These are phyloP conservation scores for Ariopsis seemanni DNA, from an alignment of 2,113 vertebrate species.

Conservation along the genomic window DNA sequence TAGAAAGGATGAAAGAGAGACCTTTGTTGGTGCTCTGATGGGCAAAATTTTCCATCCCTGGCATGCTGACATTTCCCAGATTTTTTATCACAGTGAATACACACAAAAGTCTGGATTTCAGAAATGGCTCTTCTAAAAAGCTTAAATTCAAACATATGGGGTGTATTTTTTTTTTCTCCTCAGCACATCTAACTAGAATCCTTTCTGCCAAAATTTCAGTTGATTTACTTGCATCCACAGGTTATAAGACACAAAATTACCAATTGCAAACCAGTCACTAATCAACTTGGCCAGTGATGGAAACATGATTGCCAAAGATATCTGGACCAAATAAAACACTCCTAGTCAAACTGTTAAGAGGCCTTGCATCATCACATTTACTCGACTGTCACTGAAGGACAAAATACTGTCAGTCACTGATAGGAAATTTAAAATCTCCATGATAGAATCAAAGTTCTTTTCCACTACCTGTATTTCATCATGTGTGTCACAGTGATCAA, in stretches of 20 bases:
- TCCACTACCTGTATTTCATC: not conserved
- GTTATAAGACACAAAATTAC: slow-evolving; percentile 69
- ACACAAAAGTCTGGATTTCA: not conserved
- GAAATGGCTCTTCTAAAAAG: not conserved
- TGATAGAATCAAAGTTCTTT: not conserved
- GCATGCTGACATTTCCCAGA: slow-evolving; percentile 44
- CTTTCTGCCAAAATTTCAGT: slow-evolving; percentile 35
- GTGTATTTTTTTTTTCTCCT: not conserved
- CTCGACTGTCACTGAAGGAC: not conserved
- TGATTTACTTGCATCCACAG: slow-evolving; percentile 69
- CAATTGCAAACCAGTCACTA: slow-evolving; percentile 71
- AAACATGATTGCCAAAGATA: not conserved
- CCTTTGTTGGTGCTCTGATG: slow-evolving; percentile 51
- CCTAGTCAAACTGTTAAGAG: not conserved
- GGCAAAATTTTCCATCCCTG: slow-evolving; percentile 59
- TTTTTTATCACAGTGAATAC: slow-evolving; percentile 54
- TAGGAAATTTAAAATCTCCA: not conserved
- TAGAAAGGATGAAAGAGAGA: slow-evolving; percentile 46
- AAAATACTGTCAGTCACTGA: not conserved
- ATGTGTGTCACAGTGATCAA: not conserved
- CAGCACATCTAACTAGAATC: not conserved
- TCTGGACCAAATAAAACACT: slow-evolving; percentile 63
- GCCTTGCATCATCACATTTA: not conserved
- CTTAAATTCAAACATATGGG: not conserved
- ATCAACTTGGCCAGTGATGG: not conserved